phyloP scores from a whole-genome alignment of 1,140 invertebrate species.

The Anagrus nilaparvatae region DNA sequence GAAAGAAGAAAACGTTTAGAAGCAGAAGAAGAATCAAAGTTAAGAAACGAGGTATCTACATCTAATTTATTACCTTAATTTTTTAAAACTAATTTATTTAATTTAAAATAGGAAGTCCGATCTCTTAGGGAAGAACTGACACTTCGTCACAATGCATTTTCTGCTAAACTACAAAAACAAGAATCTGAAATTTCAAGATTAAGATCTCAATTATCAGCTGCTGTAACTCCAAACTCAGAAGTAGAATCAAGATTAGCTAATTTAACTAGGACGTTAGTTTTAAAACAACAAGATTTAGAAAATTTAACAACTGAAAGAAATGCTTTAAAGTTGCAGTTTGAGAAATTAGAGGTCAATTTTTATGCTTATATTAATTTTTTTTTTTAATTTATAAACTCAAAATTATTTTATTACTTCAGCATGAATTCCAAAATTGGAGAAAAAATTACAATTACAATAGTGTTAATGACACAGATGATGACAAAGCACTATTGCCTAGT shows the following conservation, averaged over 20 bases:
- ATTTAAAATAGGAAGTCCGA: slow-evolving; percentile 46
- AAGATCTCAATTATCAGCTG: slow-evolving; percentile 45
- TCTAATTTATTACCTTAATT: neutral
- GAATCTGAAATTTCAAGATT: slow-evolving; percentile 53
- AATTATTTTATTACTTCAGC: slow-evolving; percentile 27
- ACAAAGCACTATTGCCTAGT: slow-evolving; percentile 56
- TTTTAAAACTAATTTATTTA: slow-evolving; percentile 1
- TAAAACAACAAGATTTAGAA: slow-evolving; percentile 71
- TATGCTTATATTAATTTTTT: neutral
- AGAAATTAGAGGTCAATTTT: slow-evolving; percentile 58
- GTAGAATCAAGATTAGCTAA: slow-evolving; percentile 57
- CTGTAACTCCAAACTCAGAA: slow-evolving; percentile 47
- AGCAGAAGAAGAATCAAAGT: slow-evolving; percentile 48
- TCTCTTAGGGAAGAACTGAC: slow-evolving; percentile 49
- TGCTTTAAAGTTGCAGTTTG: slow-evolving; percentile 65
- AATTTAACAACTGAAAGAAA: slow-evolving; percentile 68
- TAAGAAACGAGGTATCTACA: slow-evolving; percentile 40
- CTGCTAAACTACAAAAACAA: slow-evolving; percentile 46
- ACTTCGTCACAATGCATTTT: slow-evolving; percentile 42
- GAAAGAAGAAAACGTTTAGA: slow-evolving; percentile 47
- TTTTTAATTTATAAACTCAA: neutral
- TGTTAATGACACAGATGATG: slow-evolving; percentile 58
- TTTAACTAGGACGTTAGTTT: slow-evolving; percentile 68
- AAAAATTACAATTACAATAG: slow-evolving; percentile 40
- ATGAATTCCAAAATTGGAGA: slow-evolving; percentile 41